phyloP scores from a whole-genome alignment of 2,113 vertebrate species.

The Reinhardtius hippoglossoides region DNA sequence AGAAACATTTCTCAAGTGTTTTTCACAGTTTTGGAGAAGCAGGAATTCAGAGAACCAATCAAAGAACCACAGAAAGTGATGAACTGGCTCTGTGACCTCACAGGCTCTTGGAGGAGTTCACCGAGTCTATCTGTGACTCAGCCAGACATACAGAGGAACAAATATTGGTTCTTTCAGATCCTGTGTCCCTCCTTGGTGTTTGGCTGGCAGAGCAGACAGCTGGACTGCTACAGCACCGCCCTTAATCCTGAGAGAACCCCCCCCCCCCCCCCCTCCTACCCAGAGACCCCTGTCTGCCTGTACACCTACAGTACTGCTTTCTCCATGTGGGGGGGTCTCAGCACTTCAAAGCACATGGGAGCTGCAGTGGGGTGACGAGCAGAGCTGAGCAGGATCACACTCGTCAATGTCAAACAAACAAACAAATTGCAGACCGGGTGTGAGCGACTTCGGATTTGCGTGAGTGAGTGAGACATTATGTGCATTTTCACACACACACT shows the following conservation, averaged over 20 bases:
- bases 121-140: conserved; percentile 37
- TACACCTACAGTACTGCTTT: conserved; percentile 46
- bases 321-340: conserved; percentile 54
- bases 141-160: conserved; percentile 51
- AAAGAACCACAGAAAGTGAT: conserved; percentile 43
- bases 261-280: conserved; percentile 7
- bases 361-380: conserved; percentile 69
- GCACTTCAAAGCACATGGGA: conserved; percentile 78
- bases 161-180: conserved; percentile 74
- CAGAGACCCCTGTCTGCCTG: conserved; percentile 42
- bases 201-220: conserved; percentile 77
- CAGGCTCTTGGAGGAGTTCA: conserved; percentile 52
- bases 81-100: conserved; percentile 30
- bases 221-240: conserved; percentile 62
- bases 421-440: conserved; percentile 51
- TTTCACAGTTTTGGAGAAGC: conserved; percentile 6
- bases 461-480: neutral
- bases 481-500: neutral
- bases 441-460: conserved; percentile 22
- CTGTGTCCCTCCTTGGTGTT: conserved; percentile 44
- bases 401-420: conserved; percentile 73
- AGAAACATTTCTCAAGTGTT: conserved; percentile 18
- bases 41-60: conserved; percentile 39
- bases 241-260: conserved; percentile 63
- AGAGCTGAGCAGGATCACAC: conserved; percentile 72